These are phyloP conservation scores for Leptarthrus brevirostris DNA, from an alignment of 2,888 invertebrate genomes.

Conservation along the genomic window DNA sequence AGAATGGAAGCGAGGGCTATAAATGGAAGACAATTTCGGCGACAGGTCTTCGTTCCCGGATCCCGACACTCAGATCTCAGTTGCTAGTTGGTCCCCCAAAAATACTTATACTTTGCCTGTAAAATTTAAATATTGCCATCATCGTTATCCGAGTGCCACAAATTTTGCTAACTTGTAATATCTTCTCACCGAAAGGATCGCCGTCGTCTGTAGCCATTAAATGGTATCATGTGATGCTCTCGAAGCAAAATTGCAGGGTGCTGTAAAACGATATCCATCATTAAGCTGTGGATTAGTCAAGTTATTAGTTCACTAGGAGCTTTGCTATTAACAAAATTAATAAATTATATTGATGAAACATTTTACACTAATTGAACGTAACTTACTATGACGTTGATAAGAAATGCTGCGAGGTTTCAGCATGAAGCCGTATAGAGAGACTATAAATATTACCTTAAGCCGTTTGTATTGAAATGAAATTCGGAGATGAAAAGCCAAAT, in stretches of 20 bases:
- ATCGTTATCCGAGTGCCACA: conserved; percentile 44
- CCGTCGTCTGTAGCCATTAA: conserved; percentile 32
- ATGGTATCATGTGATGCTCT: conserved; percentile 36
- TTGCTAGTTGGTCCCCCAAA: too few species aligned
- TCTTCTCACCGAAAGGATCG: conserved; percentile 38
- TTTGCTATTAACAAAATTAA: too few species aligned
- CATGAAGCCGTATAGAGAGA: too few species aligned
- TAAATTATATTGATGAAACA: too few species aligned
- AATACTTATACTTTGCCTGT: conserved; percentile 5
- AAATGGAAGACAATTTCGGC: conserved; percentile 44
- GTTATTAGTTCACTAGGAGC: conserved; percentile 39
- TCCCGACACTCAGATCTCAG: background rate
- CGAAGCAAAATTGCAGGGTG: conserved; percentile 10
- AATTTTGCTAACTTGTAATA: conserved; percentile 46
- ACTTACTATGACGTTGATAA: too few species aligned
- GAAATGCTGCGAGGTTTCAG: too few species aligned
- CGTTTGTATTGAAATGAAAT: too few species aligned
- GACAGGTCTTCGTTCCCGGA: conserved; percentile 22
- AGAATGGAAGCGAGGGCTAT: conserved; percentile 33
- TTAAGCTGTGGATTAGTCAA: conserved; percentile 48
- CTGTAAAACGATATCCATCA: conserved; percentile 52
- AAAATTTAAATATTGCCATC: conserved; percentile 45
- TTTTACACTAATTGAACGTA: too few species aligned
- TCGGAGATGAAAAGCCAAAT: too few species aligned
- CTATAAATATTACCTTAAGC: too few species aligned